phyloP scores from a whole-genome alignment of 2,113 vertebrate genomes.

The Halichoeres trimaculatus region DNA sequence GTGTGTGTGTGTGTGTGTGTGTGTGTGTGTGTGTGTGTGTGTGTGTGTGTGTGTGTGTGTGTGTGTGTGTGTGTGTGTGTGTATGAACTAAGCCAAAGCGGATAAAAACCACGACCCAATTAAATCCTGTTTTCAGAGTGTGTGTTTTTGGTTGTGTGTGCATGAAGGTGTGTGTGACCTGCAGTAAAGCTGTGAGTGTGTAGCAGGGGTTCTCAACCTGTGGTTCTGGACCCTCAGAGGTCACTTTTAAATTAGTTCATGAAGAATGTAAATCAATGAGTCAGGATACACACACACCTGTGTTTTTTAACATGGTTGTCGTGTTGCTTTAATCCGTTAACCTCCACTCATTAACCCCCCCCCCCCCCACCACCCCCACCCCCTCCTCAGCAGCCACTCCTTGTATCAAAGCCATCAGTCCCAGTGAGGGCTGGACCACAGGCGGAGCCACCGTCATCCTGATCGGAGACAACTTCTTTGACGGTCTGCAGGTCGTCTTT shows the following conservation, averaged over 20 bases:
- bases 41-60: conserved; percentile 1
- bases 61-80: conserved; percentile 6
- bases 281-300: too few relatives aligned
- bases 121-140: conserved; percentile 31
- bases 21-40: conserved; percentile 14
- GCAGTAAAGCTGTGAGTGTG: conserved; percentile 3
- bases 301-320: too few relatives aligned
- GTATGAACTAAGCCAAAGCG: conserved; percentile 48
- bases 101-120: conserved; percentile 67
- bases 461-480: conserved; percentile 78
- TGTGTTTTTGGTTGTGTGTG: conserved; percentile 18
- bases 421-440: too few relatives aligned
- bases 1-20: conserved; percentile 22
- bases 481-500: conserved; percentile 76
- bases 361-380: not conserved
- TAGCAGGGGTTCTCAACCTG: too few relatives aligned
- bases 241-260: too few relatives aligned
- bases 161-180: conserved; percentile 33
- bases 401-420: too few relatives aligned
- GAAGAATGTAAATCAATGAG: too few relatives aligned
- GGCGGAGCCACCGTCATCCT: conserved; percentile 76
- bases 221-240: too few relatives aligned
- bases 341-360: too few relatives aligned
- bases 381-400: conserved; percentile 73
- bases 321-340: too few relatives aligned